A percentile compares a stretch with the other conserved stretches of the same genome.
Evolutionary conservation across 2,797 vertebrate genomes (phyloP).

Genomic region (Notolabrus celidotus): DNA sequence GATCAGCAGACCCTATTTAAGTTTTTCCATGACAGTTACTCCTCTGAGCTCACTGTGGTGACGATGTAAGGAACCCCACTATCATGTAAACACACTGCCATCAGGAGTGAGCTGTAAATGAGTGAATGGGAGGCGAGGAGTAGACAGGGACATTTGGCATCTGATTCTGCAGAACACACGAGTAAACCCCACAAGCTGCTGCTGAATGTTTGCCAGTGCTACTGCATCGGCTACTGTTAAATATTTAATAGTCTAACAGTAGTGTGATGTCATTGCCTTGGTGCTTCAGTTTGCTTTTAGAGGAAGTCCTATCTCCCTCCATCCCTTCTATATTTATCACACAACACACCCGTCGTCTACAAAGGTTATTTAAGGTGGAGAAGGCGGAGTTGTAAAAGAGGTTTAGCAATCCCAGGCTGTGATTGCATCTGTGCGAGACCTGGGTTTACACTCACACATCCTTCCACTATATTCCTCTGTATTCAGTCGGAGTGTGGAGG

Average conservation of each 20-base stretch:
- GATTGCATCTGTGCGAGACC: slow-evolving; percentile 44
- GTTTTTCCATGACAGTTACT: not conserved
- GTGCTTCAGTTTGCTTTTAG: slow-evolving; percentile 39
- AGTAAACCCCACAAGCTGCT: slow-evolving; percentile 72
- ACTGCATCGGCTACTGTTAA: slow-evolving; percentile 56
- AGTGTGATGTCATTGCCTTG: slow-evolving; percentile 50
- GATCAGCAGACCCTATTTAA: not conserved
- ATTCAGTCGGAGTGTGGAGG: slow-evolving; percentile 28
- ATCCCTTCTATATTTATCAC: slow-evolving; percentile 14
- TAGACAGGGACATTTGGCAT: slow-evolving; percentile 58
- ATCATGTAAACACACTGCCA: slow-evolving; percentile 13
- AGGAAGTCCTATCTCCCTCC: slow-evolving; percentile 1
- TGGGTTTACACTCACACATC: slow-evolving; percentile 33
- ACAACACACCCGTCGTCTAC: slow-evolving; percentile 18
- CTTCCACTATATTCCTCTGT: slow-evolving; percentile 40
- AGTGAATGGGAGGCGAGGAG: slow-evolving; percentile 31
- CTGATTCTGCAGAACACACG: slow-evolving; percentile 55
- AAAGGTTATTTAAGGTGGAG: slow-evolving; percentile 11
- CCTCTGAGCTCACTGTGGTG: slow-evolving; percentile 11
- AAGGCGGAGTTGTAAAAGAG: slow-evolving; percentile 27
- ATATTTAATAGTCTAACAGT: slow-evolving; percentile 62
- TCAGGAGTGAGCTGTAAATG: slow-evolving; percentile 33
- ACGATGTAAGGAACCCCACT: slow-evolving; percentile 19
- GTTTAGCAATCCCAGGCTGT: slow-evolving; percentile 35
- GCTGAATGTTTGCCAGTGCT: slow-evolving; percentile 59